Base-by-base conservation (phyloP, 2,797 vertebrate genomes). In the Todus mexicanus region DNA sequence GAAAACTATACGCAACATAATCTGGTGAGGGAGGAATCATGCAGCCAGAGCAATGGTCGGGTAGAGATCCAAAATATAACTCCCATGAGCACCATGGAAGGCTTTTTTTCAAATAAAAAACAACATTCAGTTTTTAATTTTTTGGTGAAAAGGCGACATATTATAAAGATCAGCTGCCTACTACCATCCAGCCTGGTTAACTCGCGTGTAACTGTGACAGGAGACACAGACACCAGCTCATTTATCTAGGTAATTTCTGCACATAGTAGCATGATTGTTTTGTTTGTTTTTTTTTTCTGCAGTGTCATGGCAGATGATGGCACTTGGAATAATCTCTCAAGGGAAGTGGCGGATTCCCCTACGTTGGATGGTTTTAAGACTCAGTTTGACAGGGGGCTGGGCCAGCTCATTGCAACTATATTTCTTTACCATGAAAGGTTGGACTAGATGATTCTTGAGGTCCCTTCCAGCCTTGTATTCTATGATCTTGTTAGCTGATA, bases 1-100 rank as follows among this genome's bases (percentile, higher is more conserved):
- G 70, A 94, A 92, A 89, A 86, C 89, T 91, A 75, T 83, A 84
- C 51, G 82, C 87, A 87, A 54, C 18, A 27, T 89, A 89, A 87
- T 92, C 76, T 87, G 48, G 80, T 93, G 64, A 86, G 59, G 66
- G 70, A 89, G 82, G 82, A 91, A 89, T 89, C 84, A 86, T 47
- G 75, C 59, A 86, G 70, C 38, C 85, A 92, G 91, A 94, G 94
- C 89, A 95, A 88, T 92, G 76, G 66, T 87, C 79, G 91, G 65
- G 78, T 85, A 72, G 81, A 95, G 79, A 84, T 81, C 83, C 63
- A 81, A 91, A 94, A 69, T 87, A 35, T 33, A 87, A 81, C 31
- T 87, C 82, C 69, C 89, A 92, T 22, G 79, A 88, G 47, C 23
- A 47, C 61, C 37, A 33, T 53, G 56, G 45, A 86, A 88, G 15